Conservation (phyloP, 2,113 vertebrate species). For the Xenotilapia longispinis region DNA sequence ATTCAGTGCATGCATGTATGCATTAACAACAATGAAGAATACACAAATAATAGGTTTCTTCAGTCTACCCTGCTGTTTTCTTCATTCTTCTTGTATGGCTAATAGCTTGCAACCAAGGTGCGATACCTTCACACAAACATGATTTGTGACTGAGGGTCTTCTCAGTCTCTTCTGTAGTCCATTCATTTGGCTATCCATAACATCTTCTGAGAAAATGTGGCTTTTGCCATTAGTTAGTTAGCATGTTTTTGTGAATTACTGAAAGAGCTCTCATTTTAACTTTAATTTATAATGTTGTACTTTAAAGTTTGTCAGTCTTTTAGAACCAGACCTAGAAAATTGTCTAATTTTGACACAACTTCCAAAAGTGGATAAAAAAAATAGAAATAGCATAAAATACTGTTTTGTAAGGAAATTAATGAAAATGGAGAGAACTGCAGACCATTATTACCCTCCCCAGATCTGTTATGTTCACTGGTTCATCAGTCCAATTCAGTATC, state of each 20-base stretch:
- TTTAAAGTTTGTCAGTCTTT: not conserved
- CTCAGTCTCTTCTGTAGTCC: not conserved
- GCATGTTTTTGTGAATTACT: not conserved
- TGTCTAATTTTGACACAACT: not conserved
- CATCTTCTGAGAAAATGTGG: not conserved
- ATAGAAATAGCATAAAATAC: not conserved
- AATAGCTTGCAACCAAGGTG: not conserved
- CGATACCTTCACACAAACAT: not conserved
- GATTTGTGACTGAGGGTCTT: not conserved
- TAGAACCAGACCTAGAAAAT: not conserved
- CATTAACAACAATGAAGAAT: not conserved
- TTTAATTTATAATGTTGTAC: not conserved
- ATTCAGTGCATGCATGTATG: not conserved
- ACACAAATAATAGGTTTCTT: not conserved
- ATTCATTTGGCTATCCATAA: not conserved
- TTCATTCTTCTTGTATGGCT: not conserved
- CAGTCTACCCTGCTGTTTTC: not conserved
- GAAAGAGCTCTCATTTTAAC: not conserved
- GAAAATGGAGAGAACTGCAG: not conserved
- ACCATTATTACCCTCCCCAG: not conserved
- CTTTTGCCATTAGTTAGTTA: not conserved
- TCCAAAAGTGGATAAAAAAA: not conserved
- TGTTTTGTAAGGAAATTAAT: not conserved
- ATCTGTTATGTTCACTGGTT: not conserved
- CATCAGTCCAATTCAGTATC: not conserved